Percentiles rank a stretch among this genome's conserved stretches.
These are phyloP conservation scores for Drosophila busckii DNA, from an alignment of 1,140 invertebrate genomes.

Conservation along the genomic window DNA sequence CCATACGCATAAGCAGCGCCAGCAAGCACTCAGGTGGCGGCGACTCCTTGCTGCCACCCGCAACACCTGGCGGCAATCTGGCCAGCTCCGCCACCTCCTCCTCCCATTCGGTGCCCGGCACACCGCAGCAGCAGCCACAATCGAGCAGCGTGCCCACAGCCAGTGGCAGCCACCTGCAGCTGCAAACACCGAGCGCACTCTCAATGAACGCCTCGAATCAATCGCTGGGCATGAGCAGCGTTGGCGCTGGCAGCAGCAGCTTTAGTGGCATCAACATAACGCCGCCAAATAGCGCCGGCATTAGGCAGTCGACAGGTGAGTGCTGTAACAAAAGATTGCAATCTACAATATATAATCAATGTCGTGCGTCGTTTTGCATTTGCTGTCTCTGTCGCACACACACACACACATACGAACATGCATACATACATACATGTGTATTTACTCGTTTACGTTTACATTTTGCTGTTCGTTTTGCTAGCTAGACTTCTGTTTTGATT, in stretches of 20 bases:
- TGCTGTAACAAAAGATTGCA: too few species aligned
- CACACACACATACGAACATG: too few species aligned
- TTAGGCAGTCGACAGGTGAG: constrained; percentile 72
- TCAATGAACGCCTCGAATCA: constrained; percentile 69
- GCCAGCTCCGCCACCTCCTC: constrained; percentile 7
- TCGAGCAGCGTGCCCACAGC: constrained; percentile 64
- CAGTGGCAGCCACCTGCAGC: constrained; percentile 47
- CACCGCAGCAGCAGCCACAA: constrained; percentile 45
- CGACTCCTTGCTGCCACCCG: constrained; percentile 38
- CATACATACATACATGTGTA: too few species aligned
- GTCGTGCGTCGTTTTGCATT: too few species aligned
- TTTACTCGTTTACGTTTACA: too few species aligned
- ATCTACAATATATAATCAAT: too few species aligned
- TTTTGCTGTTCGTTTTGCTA: too few species aligned
- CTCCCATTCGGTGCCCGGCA: constrained; percentile 55
- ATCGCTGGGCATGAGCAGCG: constrained; percentile 53
- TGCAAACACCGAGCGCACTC: constrained; percentile 40
- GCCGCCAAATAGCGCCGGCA: constrained; percentile 70
- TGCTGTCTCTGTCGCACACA: too few species aligned
- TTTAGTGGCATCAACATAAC: constrained; percentile 65
- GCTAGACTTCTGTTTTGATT: constrained; percentile 18
- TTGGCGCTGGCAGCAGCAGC: constrained; percentile 52
- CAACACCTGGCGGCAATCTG: not conserved
- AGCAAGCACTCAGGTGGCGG: constrained; percentile 44
- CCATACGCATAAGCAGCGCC: constrained; percentile 67